These are phyloP conservation scores for Meteorus cinctellus DNA, from an alignment of 2,888 invertebrate genomes.

Conservation along the genomic window DNA sequence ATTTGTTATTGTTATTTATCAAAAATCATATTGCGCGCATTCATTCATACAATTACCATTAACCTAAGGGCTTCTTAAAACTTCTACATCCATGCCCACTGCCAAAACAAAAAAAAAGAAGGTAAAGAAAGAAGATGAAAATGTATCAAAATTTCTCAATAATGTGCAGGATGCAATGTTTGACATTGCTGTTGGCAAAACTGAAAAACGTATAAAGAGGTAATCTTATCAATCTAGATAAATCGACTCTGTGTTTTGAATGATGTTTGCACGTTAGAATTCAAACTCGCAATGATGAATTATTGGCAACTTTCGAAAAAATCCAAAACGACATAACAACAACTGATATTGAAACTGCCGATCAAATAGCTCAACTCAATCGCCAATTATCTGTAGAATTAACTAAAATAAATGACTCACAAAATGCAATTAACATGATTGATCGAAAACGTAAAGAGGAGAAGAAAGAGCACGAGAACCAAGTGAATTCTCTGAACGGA, in stretches of 20 bases:
- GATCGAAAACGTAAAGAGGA: conserved; percentile 51
- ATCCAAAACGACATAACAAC: conserved; percentile 42
- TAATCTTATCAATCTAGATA: conserved; percentile 40
- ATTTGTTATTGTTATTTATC: not conserved
- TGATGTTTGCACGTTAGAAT: conserved; percentile 53
- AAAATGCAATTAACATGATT: conserved; percentile 47
- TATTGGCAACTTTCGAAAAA: conserved; percentile 48
- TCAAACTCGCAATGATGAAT: conserved; percentile 57
- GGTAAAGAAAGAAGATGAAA: conserved; percentile 26
- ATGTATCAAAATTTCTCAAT: conserved; percentile 25
- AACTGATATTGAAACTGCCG: conserved; percentile 54
- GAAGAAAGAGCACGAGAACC: conserved; percentile 51
- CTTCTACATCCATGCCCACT: not conserved
- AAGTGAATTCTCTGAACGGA: conserved; percentile 51
- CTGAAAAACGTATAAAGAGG: conserved; percentile 59
- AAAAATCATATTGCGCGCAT: not conserved
- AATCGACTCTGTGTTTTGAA: not conserved
- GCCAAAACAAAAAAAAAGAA: not conserved
- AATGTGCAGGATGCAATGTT: conserved; percentile 64
- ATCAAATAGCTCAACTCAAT: conserved; percentile 57
- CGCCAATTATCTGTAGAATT: conserved; percentile 51
- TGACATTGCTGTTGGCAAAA: conserved; percentile 56
- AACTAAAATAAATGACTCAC: conserved; percentile 51
- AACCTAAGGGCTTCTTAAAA: not conserved
- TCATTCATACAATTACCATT: not conserved